Percentiles rank a stretch among this genome's conserved stretches.
Evolutionary conservation across 2,888 invertebrate genomes (phyloP).

Genomic region (Entomobrya proxima): DNA sequence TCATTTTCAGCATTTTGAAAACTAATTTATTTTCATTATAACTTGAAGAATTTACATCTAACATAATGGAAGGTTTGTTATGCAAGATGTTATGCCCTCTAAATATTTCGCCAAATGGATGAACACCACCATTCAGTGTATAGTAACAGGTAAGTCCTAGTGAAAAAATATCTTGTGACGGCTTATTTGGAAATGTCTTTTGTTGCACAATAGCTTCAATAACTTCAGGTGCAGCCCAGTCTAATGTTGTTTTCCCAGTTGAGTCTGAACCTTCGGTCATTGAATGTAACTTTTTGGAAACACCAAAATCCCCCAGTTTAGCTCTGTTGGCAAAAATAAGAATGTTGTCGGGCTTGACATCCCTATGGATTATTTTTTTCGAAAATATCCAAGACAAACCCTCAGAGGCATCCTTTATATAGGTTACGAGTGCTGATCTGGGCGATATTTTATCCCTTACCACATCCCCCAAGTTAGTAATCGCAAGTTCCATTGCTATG

Average conservation of each 20-base stretch:
- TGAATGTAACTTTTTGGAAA: neutral
- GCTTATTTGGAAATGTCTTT: neutral
- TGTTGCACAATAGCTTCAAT: neutral
- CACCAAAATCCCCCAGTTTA: neutral
- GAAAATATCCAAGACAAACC: neutral
- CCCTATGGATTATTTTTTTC: neutral
- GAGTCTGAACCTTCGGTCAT: neutral
- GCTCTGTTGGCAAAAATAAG: neutral
- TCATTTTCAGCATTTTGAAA: neutral
- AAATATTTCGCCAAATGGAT: neutral
- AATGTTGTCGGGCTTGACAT: neutral
- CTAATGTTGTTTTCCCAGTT: neutral
- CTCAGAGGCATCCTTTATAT: neutral
- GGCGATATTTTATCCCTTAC: neutral
- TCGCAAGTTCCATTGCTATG: neutral
- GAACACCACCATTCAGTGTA: neutral
- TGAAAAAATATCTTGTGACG: neutral
- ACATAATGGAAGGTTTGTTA: too few species aligned
- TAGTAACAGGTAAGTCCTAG: neutral
- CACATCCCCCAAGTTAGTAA: neutral
- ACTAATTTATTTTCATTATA: neutral
- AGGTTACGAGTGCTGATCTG: neutral
- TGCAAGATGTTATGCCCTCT: neutral
- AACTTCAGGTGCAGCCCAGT: conserved; percentile 1
- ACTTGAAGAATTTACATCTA: too few species aligned